phyloP scores from a whole-genome alignment of 2,113 vertebrate species.

The Microtus pennsylvanicus region DNA sequence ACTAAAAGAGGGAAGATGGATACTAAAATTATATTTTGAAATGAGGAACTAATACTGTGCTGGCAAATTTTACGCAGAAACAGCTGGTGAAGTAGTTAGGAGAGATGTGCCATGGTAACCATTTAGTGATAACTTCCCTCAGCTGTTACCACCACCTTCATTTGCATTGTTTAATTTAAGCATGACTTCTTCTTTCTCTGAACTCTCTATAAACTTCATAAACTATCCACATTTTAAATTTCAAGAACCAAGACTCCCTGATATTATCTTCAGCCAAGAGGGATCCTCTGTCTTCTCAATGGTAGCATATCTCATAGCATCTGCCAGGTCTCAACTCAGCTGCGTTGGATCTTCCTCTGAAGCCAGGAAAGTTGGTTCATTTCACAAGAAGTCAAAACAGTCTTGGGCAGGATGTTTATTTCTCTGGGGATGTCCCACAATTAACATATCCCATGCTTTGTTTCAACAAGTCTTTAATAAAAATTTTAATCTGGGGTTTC shows the following conservation, averaged over 20 bases:
- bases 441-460: accelerated
- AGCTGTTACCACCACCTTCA: background rate
- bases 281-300: background rate
- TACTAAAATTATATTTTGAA: background rate
- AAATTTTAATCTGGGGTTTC: background rate
- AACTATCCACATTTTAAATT: background rate
- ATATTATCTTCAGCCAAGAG: background rate
- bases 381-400: background rate
- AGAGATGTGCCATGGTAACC: background rate
- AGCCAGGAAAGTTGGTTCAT: background rate
- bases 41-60: background rate
- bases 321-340: background rate
- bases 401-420: background rate
- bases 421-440: background rate
- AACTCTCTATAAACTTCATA: background rate
- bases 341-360: background rate
- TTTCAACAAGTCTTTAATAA: background rate
- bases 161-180: background rate
- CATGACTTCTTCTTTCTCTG: background rate
- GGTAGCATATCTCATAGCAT: background rate
- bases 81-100: background rate
- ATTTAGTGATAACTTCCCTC: too few species aligned
- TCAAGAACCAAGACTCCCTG: background rate
- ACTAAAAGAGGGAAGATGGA: background rate
- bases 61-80: background rate